Percentiles rank a stretch among this genome's conserved stretches.
Evolutionary conservation across 2,113 vertebrate species (phyloP).

Genomic region (Puma concolor): DNA sequence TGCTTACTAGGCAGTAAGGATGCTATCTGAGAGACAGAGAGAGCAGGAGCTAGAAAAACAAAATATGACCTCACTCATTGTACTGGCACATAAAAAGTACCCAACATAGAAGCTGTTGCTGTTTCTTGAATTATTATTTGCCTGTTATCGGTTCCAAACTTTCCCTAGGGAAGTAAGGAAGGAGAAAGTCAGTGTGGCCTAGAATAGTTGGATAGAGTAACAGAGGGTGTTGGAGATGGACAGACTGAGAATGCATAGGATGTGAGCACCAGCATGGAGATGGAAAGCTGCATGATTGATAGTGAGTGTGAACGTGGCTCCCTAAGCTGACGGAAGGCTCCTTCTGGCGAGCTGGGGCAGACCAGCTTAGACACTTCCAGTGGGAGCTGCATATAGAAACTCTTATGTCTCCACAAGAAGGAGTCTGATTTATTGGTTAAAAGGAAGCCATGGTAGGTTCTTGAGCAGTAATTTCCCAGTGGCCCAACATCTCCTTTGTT

Average conservation of each 20-base stretch:
- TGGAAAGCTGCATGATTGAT: fast-evolving
- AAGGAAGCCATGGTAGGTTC: neutral
- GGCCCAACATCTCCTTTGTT: conserved; percentile 35
- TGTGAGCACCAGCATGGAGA: too few relatives aligned
- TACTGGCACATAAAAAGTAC: neutral
- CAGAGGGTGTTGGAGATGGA: neutral
- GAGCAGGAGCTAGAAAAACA: neutral
- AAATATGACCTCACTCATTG: neutral
- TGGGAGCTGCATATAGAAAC: neutral
- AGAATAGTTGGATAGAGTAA: neutral
- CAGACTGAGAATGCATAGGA: neutral
- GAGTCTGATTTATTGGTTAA: conserved; percentile 57
- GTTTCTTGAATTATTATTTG: neutral
- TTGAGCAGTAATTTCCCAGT: conserved; percentile 31
- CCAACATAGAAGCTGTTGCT: neutral
- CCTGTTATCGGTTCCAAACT: neutral
- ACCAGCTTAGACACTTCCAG: neutral
- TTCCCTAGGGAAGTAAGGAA: neutral
- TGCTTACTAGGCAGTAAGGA: neutral
- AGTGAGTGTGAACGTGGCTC: neutral
- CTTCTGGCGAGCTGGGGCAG: neutral
- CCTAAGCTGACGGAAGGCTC: neutral
- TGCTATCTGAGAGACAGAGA: neutral
- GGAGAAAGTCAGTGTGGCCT: neutral
- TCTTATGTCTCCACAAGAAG: neutral